Evolutionary conservation across 2,113 vertebrate species (phyloP).

Genomic region (Petaurus breviceps): DNA sequence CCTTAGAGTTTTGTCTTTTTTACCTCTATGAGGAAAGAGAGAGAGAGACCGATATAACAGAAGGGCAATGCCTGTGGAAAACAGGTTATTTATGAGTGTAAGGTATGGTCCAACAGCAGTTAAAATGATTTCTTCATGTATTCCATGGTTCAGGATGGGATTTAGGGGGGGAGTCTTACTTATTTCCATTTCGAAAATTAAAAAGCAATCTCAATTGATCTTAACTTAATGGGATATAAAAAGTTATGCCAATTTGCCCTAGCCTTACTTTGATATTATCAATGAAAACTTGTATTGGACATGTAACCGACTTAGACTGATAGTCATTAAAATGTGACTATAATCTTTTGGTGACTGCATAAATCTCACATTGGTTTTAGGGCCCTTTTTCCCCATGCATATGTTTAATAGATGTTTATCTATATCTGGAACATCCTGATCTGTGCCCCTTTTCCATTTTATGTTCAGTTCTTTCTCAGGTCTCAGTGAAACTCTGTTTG

Average conservation of each 20-base stretch:
- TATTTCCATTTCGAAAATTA: background rate
- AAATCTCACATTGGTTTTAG: background rate
- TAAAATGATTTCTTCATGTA: constrained; percentile 26
- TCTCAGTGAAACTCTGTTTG: background rate
- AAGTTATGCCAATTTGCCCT: constrained; percentile 8
- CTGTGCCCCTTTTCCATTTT: background rate
- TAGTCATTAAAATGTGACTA: constrained; percentile 59
- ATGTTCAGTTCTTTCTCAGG: background rate
- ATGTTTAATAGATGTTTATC: background rate
- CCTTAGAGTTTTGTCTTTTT: background rate
- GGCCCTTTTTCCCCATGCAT: background rate
- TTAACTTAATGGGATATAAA: background rate
- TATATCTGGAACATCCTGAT: background rate
- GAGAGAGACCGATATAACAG: background rate
- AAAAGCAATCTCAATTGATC: constrained; percentile 28
- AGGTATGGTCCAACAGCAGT: constrained; percentile 19
- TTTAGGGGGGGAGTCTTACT: constrained; percentile 18
- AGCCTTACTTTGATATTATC: background rate
- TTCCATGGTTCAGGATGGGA: constrained; percentile 43
- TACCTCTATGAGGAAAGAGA: background rate
- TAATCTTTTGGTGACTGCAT: background rate
- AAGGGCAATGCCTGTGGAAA: background rate
- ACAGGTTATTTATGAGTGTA: constrained; percentile 23
- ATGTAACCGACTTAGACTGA: constrained; percentile 56
- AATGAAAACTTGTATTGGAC: constrained; percentile 49